These are phyloP conservation scores for Eurois occulta DNA, from an alignment of 2,888 invertebrate species.

Conservation along the genomic window DNA sequence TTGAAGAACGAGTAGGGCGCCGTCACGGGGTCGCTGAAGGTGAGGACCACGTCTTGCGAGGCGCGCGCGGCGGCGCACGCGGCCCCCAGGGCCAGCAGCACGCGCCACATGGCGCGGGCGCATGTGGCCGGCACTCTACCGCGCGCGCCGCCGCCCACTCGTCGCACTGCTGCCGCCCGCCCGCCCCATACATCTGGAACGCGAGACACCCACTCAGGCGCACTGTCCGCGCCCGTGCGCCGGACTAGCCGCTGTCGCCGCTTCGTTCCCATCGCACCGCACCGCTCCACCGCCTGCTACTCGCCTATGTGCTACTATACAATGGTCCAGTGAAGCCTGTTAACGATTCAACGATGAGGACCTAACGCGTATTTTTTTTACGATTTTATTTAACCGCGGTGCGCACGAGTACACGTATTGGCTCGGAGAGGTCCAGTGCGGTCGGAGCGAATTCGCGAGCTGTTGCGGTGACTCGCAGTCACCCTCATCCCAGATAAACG, in stretches of 20 bases:
- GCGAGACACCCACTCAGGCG: conserved; percentile 88
- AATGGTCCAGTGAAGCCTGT: conserved; percentile 76
- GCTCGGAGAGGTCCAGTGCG: conserved; percentile 89
- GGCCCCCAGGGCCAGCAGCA: conserved; percentile 90
- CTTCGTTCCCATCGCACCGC: conserved; percentile 88
- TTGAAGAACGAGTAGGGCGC: conserved; percentile 94
- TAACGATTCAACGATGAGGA: conserved; percentile 72
- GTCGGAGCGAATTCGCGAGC: conserved; percentile 87
- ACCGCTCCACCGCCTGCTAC: conserved; percentile 82
- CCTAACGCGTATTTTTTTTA: conserved; percentile 73
- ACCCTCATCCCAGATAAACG: conserved; percentile 81
- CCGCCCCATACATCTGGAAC: conserved; percentile 88
- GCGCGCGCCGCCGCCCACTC: conserved; percentile 83
- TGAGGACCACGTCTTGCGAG: conserved; percentile 92
- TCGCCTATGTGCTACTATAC: conserved; percentile 73
- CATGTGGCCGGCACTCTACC: conserved; percentile 88
- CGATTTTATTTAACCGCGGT: conserved; percentile 72
- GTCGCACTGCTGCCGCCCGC: conserved; percentile 81
- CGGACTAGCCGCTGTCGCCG: conserved; percentile 74
- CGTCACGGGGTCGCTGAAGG: conserved; percentile 91
- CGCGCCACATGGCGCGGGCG: conserved; percentile 90
- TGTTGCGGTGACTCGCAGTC: conserved; percentile 83
- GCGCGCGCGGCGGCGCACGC: conserved; percentile 89
- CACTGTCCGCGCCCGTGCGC: conserved; percentile 82
- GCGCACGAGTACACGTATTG: conserved; percentile 81